A percentile compares a stretch with the other conserved stretches of the same genome.
phyloP scores from a whole-genome alignment of 2,888 invertebrate genomes.

The Tetragonula carbonaria region DNA sequence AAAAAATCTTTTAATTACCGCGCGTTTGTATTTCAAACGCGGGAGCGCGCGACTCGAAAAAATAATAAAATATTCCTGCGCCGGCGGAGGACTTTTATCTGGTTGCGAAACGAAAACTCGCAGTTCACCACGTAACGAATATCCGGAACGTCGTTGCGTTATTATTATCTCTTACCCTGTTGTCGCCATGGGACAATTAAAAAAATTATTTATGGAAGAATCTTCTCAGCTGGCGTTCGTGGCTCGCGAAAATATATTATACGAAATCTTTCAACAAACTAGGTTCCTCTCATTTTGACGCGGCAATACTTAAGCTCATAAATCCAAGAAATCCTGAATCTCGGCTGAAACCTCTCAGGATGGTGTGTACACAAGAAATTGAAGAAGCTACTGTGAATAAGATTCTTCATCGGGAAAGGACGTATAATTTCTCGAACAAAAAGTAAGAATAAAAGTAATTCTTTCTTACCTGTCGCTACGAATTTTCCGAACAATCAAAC shows the following conservation, averaged over 20 bases:
- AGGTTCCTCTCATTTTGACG: too few species aligned
- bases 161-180: not conserved
- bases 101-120: not conserved
- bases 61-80: conserved; percentile 18
- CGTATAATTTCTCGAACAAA: too few species aligned
- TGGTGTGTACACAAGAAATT: too few species aligned
- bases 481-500: not conserved
- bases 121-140: not conserved
- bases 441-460: not conserved
- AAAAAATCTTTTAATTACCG: conserved; percentile 43
- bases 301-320: too few species aligned
- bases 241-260: too few species aligned
- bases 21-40: not conserved
- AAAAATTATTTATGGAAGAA: conserved; percentile 25
- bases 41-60: not conserved
- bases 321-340: too few species aligned
- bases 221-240: too few species aligned
- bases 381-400: too few species aligned
- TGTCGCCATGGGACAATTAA: conserved; percentile 21
- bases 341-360: too few species aligned
- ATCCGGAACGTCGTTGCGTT: conserved; percentile 5
- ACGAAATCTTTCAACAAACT: too few species aligned
- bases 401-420: too few species aligned
- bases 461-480: not conserved
- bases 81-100: not conserved